Base-by-base conservation (phyloP, 1,140 invertebrate genomes). In the Potamilus streckersoni region DNA sequence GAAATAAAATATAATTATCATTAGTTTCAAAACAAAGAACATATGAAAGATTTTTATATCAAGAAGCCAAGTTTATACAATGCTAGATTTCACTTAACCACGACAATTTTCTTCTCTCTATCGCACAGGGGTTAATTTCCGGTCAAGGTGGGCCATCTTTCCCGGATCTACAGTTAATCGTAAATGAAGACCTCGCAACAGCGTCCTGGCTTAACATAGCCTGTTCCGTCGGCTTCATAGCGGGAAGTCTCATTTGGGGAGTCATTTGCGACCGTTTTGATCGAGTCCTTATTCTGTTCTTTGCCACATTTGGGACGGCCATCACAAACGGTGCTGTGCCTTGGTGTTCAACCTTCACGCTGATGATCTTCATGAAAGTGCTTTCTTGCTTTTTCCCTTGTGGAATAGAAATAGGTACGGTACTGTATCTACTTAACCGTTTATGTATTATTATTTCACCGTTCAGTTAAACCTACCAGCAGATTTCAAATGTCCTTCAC, bases 311-410 rank as follows among this genome's bases (percentile, higher is more conserved):
- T 19, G 62, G 56, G 13, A n/a, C 55, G 15, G 64, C 57, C 19
- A 23, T 76, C 13, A 65, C 60, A 16, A 66, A 31, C 13, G 20
- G 61, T 17, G 11, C 67, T 11, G 65, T 68, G n/a, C 74, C 74
- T 11, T 76, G 60, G 31, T 76, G 74, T 76, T 56, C 23, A 57
- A 60, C 49, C 11, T 61, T 76, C 3, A 0, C 69, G 3, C 20
- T 13, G 55, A 76, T 76, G 74, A 27, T 76, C 61, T 59, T 67
- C 23, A 71, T 76, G 12, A 76, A 71, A 62, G 65, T 59, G 38
- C 17, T 49, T 55, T 62, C 57, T 20, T 61, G 69, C 38, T 49
- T 49, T 49, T 49, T 49, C 6, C 38, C 38, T 49, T 49, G 38
- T 49, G 38, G 38, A 49, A 49, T 49, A 11, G 38, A 49, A 49